Evolutionary conservation across 2,113 vertebrate genomes (phyloP).

Genomic region (Tiliqua scincoides): DNA sequence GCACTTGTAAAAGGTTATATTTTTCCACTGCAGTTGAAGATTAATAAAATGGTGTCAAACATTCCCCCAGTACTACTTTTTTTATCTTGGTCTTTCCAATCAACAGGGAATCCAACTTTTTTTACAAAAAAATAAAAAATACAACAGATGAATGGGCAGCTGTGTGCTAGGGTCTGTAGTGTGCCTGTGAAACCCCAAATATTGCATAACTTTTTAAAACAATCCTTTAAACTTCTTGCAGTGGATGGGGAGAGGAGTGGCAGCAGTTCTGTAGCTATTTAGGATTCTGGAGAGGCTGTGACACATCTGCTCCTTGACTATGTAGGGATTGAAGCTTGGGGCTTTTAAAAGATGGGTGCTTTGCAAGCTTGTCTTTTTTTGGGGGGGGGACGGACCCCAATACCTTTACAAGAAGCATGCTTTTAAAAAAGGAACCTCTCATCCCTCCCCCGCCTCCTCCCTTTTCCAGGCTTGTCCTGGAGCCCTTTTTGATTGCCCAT

Average conservation of each 20-base stretch:
- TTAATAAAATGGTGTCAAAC: conserved; percentile 94
- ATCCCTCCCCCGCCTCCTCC: conserved; percentile 8
- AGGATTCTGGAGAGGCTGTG: background rate
- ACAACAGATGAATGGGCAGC: conserved; percentile 28
- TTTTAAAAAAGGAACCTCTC: background rate
- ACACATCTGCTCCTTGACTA: conserved; percentile 23
- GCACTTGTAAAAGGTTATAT: conserved; percentile 97
- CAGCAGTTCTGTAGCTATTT: background rate
- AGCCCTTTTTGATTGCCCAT: conserved; percentile 55
- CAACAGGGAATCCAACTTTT: conserved; percentile 22
- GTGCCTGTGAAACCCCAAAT: background rate
- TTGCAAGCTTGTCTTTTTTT: conserved; percentile 16
- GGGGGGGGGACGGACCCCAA: background rate
- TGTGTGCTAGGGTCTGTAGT: background rate
- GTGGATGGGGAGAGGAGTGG: conserved; percentile 46
- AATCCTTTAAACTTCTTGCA: conserved; percentile 40
- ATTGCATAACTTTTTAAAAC: background rate
- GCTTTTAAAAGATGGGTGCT: conserved; percentile 41
- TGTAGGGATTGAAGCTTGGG: conserved; percentile 59
- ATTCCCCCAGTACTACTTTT: conserved; percentile 84
- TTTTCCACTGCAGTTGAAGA: conserved; percentile 97
- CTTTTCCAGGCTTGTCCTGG: conserved; percentile 46
- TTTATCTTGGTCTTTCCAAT: conserved; percentile 74
- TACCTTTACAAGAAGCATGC: conserved; percentile 30
- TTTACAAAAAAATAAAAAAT: background rate